Base-by-base conservation (phyloP, 1,140 invertebrate species). In the Asbolus verrucosus region DNA sequence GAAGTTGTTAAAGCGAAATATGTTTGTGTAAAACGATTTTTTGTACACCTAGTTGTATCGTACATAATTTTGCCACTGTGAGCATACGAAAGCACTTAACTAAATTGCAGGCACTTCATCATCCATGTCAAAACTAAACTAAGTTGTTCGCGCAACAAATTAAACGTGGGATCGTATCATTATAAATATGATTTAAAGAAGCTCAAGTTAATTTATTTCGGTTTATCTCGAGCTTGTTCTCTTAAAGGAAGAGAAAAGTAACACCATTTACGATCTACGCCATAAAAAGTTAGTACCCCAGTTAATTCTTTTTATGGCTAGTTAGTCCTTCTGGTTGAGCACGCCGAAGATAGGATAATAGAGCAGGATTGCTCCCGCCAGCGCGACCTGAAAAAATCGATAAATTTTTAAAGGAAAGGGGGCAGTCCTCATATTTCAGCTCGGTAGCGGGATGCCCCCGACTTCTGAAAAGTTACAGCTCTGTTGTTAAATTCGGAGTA, bases 251-350 rank as follows among this genome's bases (percentile, higher is more conserved):
- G 27, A 21, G 27, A 54, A 54, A 54, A 54, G 46, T 54, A 50
- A 50, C 21, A 54, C 19, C 46, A 21, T 54, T 54, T 54, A 54
- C 46, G 46, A 54, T 27, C 46, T 21, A 2, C 19, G 46, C 46
- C 46, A 27, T 54, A 54, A 54, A 54, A 54, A 54, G 6, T 54
- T 54, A 54, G 18, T 54, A 54, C 19, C 27, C 46, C 46, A 54
- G 27, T 54, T 54, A 54, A 54, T 54, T 54, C 46, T 54, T 54
- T 54, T 54, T 54, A 54, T 54, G 46, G 46, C 46, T 54, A 54
- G 46, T 54, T 54, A 54, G 19, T 27, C 46, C 19, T 54, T 54
- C 46, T 54, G 46, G 9, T 54, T 13, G 19, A 54, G 27, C 46
- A 54, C 46, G 13, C 18, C 9, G 5, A 6, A 36, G 33, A 50